phyloP scores from a whole-genome alignment of 2,797 vertebrate genomes.

The Anomalospiza imberbis region DNA sequence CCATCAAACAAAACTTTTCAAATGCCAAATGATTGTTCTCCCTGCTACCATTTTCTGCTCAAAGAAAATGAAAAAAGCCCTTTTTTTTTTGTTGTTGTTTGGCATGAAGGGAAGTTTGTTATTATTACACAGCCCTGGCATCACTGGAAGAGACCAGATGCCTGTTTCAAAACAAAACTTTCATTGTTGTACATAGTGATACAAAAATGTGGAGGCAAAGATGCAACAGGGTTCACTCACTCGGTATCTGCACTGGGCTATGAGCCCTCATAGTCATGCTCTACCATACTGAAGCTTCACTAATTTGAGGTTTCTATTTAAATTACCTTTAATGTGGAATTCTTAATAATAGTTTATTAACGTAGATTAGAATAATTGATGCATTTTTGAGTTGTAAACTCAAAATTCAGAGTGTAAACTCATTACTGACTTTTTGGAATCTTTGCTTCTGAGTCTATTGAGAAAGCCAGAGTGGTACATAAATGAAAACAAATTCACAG shows the following conservation, averaged over 20 bases:
- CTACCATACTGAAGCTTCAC: not conserved
- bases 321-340: slow-evolving; percentile 28
- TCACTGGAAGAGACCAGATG: not conserved
- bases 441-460: not conserved
- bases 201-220: not conserved
- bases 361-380: slow-evolving; percentile 37
- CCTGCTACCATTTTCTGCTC: not conserved
- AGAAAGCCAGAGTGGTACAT: not conserved
- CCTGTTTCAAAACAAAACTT: not conserved
- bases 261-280: not conserved
- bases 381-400: slow-evolving; percentile 8
- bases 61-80: not conserved
- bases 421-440: not conserved
- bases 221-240: not conserved
- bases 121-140: not conserved
- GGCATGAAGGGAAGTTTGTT: not conserved
- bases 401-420: not conserved
- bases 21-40: not conserved
- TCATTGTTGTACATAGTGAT: not conserved
- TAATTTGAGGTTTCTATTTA: slow-evolving; percentile 41
- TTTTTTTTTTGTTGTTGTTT: not conserved
- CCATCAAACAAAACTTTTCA: not conserved
- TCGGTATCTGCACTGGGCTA: not conserved
- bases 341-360: slow-evolving; percentile 26
- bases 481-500: not conserved